Percentiles rank a stretch among this genome's conserved stretches.
Conservation (phyloP, 2,113 vertebrate genomes). For the Tonatia bakeri region DNA sequence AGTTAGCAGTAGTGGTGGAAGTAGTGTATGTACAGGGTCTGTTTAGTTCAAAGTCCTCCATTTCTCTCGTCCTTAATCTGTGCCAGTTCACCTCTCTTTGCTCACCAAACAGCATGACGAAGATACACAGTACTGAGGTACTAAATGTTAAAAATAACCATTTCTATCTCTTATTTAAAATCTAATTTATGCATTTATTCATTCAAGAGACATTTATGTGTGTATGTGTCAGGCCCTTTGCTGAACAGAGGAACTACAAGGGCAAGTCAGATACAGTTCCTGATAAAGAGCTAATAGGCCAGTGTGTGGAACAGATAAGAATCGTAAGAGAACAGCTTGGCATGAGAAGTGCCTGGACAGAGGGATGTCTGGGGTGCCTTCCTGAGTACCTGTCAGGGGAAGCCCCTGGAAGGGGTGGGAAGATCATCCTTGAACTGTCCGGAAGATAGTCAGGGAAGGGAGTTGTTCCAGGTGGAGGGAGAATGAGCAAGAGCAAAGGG, state of each 20-base stretch:
- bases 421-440: not conserved
- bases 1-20: not conserved
- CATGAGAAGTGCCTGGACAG: not conserved
- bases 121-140: not conserved
- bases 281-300: constrained; percentile 38
- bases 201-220: constrained; percentile 18
- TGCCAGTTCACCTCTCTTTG: constrained; percentile 18
- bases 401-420: not conserved
- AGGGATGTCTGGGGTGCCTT: not conserved
- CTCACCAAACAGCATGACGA: not conserved
- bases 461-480: not conserved
- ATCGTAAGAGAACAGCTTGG: not conserved
- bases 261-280: constrained; percentile 30
- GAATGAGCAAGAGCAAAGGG: not conserved
- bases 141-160: not conserved
- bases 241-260: constrained; percentile 35
- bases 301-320: constrained; percentile 1
- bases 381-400: not conserved
- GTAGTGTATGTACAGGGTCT: not conserved
- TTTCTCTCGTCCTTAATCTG: constrained; percentile 11
- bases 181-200: constrained; percentile 59
- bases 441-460: not conserved
- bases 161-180: constrained; percentile 46
- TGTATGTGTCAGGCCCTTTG: constrained; percentile 36
- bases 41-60: not conserved